Conservation (phyloP, 2,888 invertebrate genomes). For the Eupeodes luniger region DNA sequence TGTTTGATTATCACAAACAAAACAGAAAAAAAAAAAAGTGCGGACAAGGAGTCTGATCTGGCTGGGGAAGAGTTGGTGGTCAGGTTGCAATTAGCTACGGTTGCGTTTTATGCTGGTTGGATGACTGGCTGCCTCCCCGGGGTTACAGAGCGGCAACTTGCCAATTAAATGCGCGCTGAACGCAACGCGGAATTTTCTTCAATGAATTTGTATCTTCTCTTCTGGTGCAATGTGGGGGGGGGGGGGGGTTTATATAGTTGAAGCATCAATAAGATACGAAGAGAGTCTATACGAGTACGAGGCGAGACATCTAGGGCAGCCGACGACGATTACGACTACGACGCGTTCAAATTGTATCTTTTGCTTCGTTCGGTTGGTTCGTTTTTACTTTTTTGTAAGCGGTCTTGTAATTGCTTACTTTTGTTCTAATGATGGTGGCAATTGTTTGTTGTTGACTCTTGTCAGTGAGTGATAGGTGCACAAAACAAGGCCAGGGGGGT, state of each 20-base stretch:
- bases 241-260: not conserved
- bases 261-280: slow-evolving; percentile 18
- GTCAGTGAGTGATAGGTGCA: slow-evolving; percentile 25
- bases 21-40: slow-evolving; percentile 9
- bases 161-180: slow-evolving; percentile 63
- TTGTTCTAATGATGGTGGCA: slow-evolving; percentile 61
- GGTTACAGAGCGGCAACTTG: slow-evolving; percentile 61
- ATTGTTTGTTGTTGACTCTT: slow-evolving; percentile 70
- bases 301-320: slow-evolving; percentile 54
- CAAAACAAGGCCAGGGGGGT: slow-evolving; percentile 36
- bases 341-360: slow-evolving; percentile 44
- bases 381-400: slow-evolving; percentile 12
- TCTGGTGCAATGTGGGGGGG: not conserved
- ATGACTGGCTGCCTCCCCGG: slow-evolving; percentile 6
- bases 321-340: not conserved
- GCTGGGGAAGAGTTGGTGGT: slow-evolving; percentile 28
- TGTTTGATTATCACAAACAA: slow-evolving; percentile 73
- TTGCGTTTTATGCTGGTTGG: slow-evolving; percentile 52
- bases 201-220: slow-evolving; percentile 52
- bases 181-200: slow-evolving; percentile 61
- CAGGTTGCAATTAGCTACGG: slow-evolving; percentile 74
- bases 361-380: slow-evolving; percentile 3
- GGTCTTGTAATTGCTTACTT: slow-evolving; percentile 67
- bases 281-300: not conserved
- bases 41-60: slow-evolving; percentile 3